Evolutionary conservation across 2,888 invertebrate species (phyloP).

Genomic region (Phyllotreta striolata): DNA sequence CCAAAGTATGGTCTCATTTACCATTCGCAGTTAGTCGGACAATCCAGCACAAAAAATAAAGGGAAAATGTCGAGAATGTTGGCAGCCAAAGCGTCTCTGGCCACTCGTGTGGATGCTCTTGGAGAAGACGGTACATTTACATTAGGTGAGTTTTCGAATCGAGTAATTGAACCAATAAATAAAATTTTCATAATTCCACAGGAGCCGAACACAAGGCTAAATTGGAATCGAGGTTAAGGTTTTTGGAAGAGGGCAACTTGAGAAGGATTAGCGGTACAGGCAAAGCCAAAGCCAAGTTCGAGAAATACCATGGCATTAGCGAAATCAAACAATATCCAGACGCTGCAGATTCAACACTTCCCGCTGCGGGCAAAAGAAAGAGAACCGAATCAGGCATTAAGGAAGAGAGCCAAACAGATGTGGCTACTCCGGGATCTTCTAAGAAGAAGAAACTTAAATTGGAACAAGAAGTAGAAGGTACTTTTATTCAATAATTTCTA

Average conservation of each 20-base stretch:
- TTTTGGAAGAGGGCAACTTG: conserved; percentile 87
- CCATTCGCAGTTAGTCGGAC: conserved; percentile 92
- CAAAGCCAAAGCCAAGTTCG: conserved; percentile 88
- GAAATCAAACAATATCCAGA: conserved; percentile 80
- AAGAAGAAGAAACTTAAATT: conserved; percentile 40
- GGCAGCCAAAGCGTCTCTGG: conserved; percentile 94
- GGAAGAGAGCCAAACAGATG: conserved; percentile 47
- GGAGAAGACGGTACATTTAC: conserved; percentile 88
- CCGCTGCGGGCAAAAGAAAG: conserved; percentile 67
- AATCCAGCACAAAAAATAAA: conserved; percentile 88
- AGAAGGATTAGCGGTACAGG: conserved; percentile 87
- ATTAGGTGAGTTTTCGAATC: conserved; percentile 66
- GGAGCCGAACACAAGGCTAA: conserved; percentile 85
- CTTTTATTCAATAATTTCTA: conserved; percentile 8
- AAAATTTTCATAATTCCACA: conserved; percentile 6
- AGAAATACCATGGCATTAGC: conserved; percentile 90
- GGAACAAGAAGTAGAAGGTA: conserved; percentile 43
- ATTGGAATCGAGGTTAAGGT: conserved; percentile 78
- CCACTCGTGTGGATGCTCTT: conserved; percentile 93
- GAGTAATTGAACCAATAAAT: not conserved
- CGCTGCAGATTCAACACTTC: conserved; percentile 84
- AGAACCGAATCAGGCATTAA: conserved; percentile 62
- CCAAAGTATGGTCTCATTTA: conserved; percentile 99
- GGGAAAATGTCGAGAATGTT: conserved; percentile 95
- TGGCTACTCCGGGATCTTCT: conserved; percentile 14